A percentile compares a stretch with the other conserved stretches of the same genome.
Conservation (phyloP, 2,888 invertebrate species). For the Archips xylosteana region DNA sequence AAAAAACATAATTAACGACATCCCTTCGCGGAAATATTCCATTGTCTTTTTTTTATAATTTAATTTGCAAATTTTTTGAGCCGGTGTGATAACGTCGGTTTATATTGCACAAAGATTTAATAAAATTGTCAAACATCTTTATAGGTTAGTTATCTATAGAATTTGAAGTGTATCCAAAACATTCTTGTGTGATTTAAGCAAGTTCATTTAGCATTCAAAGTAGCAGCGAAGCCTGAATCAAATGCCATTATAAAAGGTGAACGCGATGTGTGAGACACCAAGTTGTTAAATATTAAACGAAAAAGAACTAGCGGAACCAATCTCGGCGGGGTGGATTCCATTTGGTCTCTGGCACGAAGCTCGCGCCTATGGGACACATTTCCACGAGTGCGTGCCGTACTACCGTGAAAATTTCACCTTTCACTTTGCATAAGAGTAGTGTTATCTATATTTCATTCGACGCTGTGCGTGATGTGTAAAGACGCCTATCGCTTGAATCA, state of each 20-base stretch:
- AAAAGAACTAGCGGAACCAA: constrained; percentile 76
- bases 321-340: constrained; percentile 75
- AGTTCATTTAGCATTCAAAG: constrained; percentile 69
- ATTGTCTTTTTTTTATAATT: constrained; percentile 73
- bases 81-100: constrained; percentile 13
- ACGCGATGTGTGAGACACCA: constrained; percentile 68
- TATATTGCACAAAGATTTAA: constrained; percentile 9
- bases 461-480: constrained; percentile 69
- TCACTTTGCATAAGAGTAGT: constrained; percentile 75
- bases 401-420: constrained; percentile 73
- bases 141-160: neutral
- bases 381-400: constrained; percentile 66
- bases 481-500: constrained; percentile 77
- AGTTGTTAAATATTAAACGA: constrained; percentile 81
- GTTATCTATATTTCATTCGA: constrained; percentile 76
- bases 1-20: constrained; percentile 81
- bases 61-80: constrained; percentile 51
- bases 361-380: constrained; percentile 70
- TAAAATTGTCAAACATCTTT: constrained; percentile 4
- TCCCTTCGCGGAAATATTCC: constrained; percentile 67
- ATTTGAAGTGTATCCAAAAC: constrained; percentile 10
- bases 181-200: neutral
- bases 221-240: constrained; percentile 68
- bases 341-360: constrained; percentile 65
- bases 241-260: constrained; percentile 76